Conservation (phyloP, 2,888 invertebrate species). For the Xestia xanthographa region DNA sequence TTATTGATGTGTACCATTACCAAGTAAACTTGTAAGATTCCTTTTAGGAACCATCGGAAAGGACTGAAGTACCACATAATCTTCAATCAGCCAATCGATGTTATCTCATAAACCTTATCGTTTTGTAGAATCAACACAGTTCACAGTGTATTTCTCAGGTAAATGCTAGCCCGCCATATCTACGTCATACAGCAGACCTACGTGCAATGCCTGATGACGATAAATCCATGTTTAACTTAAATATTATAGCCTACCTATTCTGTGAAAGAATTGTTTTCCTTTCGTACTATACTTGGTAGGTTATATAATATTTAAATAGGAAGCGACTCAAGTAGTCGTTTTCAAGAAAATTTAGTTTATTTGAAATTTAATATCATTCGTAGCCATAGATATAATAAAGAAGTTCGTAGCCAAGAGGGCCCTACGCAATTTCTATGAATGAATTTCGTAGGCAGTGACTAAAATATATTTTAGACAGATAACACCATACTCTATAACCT, state of each 20-base stretch:
- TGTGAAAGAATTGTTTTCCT: not conserved
- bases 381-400: no score
- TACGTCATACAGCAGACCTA: constrained; percentile 2
- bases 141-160: not conserved
- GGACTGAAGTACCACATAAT: not conserved
- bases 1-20: no score
- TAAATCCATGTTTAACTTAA: not conserved
- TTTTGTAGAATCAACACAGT: constrained; percentile 20
- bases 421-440: not conserved
- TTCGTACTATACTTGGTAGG: not conserved
- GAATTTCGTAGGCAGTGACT: not conserved
- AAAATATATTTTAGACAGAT: not conserved
- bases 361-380: not conserved
- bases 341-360: not conserved
- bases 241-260: not conserved
- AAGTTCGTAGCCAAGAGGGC: not conserved
- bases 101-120: constrained; percentile 27
- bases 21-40: no score
- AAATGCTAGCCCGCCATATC: not conserved
- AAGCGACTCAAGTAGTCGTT: no score
- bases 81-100: constrained; percentile 6
- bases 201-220: not conserved
- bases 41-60: not conserved
- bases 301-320: no score
- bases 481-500: no score